Evolutionary conservation across 2,888 invertebrate species (phyloP), one percentile per base, ranked within the genome.

Genomic region (Antheraea assamensis): DNA sequence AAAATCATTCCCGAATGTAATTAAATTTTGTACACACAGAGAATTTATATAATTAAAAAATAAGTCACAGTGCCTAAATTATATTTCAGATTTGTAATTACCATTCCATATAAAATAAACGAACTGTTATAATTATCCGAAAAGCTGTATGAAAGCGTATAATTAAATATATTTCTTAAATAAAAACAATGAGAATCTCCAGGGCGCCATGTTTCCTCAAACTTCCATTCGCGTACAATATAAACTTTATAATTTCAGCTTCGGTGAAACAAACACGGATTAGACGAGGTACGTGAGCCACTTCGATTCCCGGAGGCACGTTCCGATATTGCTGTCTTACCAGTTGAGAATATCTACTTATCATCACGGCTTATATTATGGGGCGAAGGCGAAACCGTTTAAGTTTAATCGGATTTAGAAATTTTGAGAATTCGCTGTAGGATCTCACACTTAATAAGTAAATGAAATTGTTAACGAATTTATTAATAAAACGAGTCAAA

Each of bases 171-270:
- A 13, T 2, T 13, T n/a, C 42, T 58, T 58, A 13, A 61, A 61
- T 27, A 61, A 61, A 13, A 61, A 3, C 15, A 8, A 21, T 17
- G 13, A 1, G 2, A 61, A n/a, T 35, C 68, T 68, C 68, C 21
- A 31, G 21, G 68, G 68, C 68, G 35, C 35, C 35, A 68, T 68
- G 35, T 68, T 68, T 68, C n/a, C 35, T 68, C 19, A 68, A 64
- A 68, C 68, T 68, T 68, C 35, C n/a, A 68, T 35, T 35, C 61
- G 68, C 35, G 68, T 68, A 68, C 68, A 68, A 68, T 68, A 35
- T 13, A 68, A 68, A 68, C 35, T 68, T 68, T 68, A 68, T 68
- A 68, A 68, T 68, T 68, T 68, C 35, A 68, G n/a, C 68, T 35
- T 30, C 35, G 35, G 68, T n/a, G 68, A 31, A 35, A 68, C 68